Evolutionary conservation across 2,888 invertebrate genomes (phyloP).

Genomic region (Drosophila infuscata): DNA sequence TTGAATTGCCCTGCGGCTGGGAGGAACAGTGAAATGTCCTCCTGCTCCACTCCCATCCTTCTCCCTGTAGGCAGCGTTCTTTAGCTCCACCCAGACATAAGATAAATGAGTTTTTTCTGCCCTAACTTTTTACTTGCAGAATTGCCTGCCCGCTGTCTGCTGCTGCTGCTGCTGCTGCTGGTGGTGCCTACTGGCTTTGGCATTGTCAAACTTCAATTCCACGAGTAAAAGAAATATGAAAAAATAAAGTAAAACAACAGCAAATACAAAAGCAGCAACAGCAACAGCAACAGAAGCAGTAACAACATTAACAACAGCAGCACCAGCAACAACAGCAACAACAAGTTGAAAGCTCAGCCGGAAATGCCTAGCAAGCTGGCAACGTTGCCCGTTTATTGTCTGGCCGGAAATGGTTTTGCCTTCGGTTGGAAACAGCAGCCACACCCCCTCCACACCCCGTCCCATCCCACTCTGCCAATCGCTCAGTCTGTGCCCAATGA

Average conservation of each 20-base stretch:
- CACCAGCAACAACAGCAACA: slow-evolving; percentile 35
- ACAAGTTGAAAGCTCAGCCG: slow-evolving; percentile 45
- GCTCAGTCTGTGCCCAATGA: slow-evolving; percentile 35
- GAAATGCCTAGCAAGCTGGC: slow-evolving; percentile 70
- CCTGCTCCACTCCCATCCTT: background rate
- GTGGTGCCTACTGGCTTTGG: slow-evolving; percentile 58
- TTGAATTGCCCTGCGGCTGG: slow-evolving; percentile 61
- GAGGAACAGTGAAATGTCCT: slow-evolving; percentile 20
- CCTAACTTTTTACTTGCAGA: slow-evolving; percentile 60
- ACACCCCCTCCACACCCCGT: slow-evolving; percentile 5
- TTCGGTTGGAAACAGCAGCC: slow-evolving; percentile 48
- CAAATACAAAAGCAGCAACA: slow-evolving; percentile 36
- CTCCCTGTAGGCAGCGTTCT: background rate
- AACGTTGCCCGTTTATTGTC: slow-evolving; percentile 71
- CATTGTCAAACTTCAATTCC: slow-evolving; percentile 70
- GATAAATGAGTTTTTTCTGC: slow-evolving; percentile 64
- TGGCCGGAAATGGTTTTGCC: slow-evolving; percentile 79
- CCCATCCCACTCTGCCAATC: background rate
- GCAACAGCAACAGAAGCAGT: slow-evolving; percentile 33
- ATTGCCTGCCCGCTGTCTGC: slow-evolving; percentile 42
- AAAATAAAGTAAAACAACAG: slow-evolving; percentile 25
- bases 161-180: slow-evolving; percentile 1
- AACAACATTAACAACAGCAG: slow-evolving; percentile 47
- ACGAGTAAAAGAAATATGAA: slow-evolving; percentile 56
- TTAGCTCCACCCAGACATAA: slow-evolving; percentile 23